Conservation (phyloP, 2,113 vertebrate genomes). For the Bubo bubo region DNA sequence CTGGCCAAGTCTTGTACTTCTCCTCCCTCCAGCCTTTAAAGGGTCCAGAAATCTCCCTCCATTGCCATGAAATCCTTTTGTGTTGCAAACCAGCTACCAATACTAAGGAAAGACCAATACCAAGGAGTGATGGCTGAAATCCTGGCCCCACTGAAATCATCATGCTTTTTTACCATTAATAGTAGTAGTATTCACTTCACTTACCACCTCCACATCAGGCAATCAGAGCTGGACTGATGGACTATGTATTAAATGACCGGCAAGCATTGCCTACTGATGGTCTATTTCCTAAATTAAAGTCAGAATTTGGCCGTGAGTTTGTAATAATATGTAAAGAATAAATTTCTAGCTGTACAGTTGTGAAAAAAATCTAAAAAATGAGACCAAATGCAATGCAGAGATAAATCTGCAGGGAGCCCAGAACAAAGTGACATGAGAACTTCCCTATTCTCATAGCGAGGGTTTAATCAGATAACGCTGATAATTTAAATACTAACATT, state of each 20-base stretch:
- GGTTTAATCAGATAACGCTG: conserved; percentile 48
- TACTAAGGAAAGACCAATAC: background rate
- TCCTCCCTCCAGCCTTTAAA: background rate
- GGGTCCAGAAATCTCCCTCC: background rate
- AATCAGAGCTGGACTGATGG: background rate
- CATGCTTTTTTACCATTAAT: rapidly evolving
- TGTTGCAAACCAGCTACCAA: background rate
- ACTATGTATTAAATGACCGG: background rate
- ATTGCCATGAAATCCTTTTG: background rate
- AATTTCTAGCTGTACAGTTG: background rate
- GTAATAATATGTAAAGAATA: background rate
- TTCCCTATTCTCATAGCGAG: conserved; percentile 50
- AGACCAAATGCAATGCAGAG: conserved; percentile 31
- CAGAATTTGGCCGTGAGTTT: background rate
- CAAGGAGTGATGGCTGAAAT: background rate
- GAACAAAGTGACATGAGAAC: conserved; percentile 65
- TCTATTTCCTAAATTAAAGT: background rate
- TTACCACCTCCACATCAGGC: rapidly evolving
- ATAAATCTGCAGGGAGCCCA: conserved; percentile 1
- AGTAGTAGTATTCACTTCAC: background rate
- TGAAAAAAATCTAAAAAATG: conserved; percentile 31
- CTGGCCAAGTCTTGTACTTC: background rate
- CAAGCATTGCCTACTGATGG: background rate
- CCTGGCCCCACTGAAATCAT: background rate
- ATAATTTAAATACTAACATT: conserved; percentile 70